These are phyloP conservation scores for Rugalucina vietnamica DNA, from an alignment of 2,888 invertebrate genomes.

Conservation along the genomic window DNA sequence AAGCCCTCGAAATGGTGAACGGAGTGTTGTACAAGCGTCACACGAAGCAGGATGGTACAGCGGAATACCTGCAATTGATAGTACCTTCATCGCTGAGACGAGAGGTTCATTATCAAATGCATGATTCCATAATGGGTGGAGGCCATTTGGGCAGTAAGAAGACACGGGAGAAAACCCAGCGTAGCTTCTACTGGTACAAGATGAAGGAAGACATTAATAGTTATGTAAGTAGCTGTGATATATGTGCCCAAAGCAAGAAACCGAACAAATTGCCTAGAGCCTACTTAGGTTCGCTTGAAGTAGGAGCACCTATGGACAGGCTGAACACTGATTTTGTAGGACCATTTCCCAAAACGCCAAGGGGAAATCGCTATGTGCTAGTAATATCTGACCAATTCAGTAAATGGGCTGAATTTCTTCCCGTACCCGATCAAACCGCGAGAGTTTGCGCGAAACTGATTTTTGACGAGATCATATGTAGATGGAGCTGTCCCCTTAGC, in stretches of 20 bases:
- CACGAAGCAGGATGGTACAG: conserved; percentile 9
- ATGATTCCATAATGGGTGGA: conserved; percentile 13
- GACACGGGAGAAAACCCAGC: conserved; percentile 22
- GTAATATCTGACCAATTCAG: conserved; percentile 19
- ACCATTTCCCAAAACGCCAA: conserved; percentile 21
- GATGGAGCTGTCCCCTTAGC: conserved; percentile 41
- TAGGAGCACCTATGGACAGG: conserved; percentile 40
- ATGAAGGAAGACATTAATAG: conserved; percentile 29
- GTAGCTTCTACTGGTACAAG: conserved; percentile 44
- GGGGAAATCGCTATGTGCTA: conserved; percentile 15
- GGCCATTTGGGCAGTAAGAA: conserved; percentile 44
- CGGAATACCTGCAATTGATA: not conserved
- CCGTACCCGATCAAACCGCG: conserved; percentile 40
- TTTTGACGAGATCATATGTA: conserved; percentile 26
- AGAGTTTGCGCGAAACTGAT: conserved; percentile 30
- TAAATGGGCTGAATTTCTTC: conserved; percentile 24
- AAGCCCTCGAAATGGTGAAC: not conserved
- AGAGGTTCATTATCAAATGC: conserved; percentile 17
- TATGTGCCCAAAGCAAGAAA: conserved; percentile 12
- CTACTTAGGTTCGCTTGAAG: conserved; percentile 15
- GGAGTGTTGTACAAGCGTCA: conserved; percentile 9
- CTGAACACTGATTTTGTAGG: conserved; percentile 17
- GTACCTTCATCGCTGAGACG: conserved; percentile 5
- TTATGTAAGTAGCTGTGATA: not conserved
- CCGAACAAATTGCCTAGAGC: conserved; percentile 26